These are phyloP conservation scores for Leptopilina myrica DNA, from an alignment of 2,888 invertebrate species.

Conservation along the genomic window DNA sequence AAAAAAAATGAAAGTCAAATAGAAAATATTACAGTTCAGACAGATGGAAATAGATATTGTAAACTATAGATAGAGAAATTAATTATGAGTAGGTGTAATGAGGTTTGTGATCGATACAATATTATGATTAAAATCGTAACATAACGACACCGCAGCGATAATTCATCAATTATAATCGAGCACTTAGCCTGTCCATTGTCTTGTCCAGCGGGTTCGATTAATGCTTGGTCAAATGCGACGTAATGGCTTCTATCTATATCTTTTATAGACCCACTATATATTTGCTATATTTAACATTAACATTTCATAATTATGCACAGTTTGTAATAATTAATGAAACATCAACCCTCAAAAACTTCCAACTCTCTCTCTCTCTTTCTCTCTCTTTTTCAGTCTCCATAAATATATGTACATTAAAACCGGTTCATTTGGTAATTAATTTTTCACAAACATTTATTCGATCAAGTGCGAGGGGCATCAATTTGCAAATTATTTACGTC, in stretches of 20 bases:
- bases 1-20: no score
- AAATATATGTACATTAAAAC: neutral
- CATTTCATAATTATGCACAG: constrained; percentile 22
- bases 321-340: constrained; percentile 29
- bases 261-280: constrained; percentile 16
- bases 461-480: neutral
- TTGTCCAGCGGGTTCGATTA: constrained; percentile 24
- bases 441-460: neutral
- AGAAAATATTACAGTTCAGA: no score
- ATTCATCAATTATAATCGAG: constrained; percentile 18
- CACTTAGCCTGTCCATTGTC: constrained; percentile 32
- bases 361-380: neutral
- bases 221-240: constrained; percentile 6
- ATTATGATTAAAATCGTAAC: constrained; percentile 27
- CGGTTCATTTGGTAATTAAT: neutral
- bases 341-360: neutral
- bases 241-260: constrained; percentile 16
- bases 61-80: neutral
- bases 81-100: constrained; percentile 22
- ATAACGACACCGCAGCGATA: constrained; percentile 13
- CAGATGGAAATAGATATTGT: neutral
- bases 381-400: no score
- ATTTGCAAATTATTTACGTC: neutral
- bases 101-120: constrained; percentile 24
- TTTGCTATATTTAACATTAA: neutral